Evolutionary conservation across 2,888 invertebrate genomes (phyloP).

Genomic region (Thera britannica): DNA sequence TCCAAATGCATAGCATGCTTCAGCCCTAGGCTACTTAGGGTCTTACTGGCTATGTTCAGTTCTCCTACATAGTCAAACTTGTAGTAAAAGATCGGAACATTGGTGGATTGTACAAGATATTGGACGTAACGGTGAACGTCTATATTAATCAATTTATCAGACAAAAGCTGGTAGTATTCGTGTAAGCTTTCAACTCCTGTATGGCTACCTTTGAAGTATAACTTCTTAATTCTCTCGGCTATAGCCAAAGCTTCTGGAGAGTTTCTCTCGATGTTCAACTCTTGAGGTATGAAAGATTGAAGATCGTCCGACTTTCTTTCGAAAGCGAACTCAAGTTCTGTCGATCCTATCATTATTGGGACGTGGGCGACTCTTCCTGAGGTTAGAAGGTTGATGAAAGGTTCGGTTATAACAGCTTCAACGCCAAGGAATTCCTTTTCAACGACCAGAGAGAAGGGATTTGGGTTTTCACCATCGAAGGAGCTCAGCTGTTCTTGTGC

Average conservation of each 20-base stretch:
- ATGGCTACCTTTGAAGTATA: slow-evolving; percentile 66
- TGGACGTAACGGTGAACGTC: slow-evolving; percentile 69
- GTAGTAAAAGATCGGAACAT: slow-evolving; percentile 71
- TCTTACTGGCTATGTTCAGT: slow-evolving; percentile 58
- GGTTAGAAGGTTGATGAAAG: slow-evolving; percentile 65
- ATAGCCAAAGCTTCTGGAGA: slow-evolving; percentile 61
- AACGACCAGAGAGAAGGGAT: slow-evolving; percentile 58
- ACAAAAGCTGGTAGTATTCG: slow-evolving; percentile 64
- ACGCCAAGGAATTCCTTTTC: slow-evolving; percentile 75
- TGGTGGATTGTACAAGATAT: slow-evolving; percentile 64
- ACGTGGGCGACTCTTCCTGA: slow-evolving; percentile 69
- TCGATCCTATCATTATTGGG: slow-evolving; percentile 72
- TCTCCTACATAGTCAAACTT: slow-evolving; percentile 75
- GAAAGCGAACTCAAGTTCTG: slow-evolving; percentile 59
- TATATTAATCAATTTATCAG: slow-evolving; percentile 63
- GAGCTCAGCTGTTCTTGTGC: slow-evolving; percentile 52
- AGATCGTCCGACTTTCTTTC: slow-evolving; percentile 61
- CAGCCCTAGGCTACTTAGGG: slow-evolving; percentile 47
- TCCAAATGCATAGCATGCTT: slow-evolving; percentile 68
- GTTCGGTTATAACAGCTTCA: slow-evolving; percentile 66
- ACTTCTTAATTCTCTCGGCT: slow-evolving; percentile 57
- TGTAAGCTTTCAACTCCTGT: slow-evolving; percentile 56
- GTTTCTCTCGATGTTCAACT: slow-evolving; percentile 63
- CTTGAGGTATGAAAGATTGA: slow-evolving; percentile 64
- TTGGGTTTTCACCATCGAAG: slow-evolving; percentile 37